Evolutionary conservation across 2,888 invertebrate species (phyloP).

Genomic region (Apotomis betuletana): DNA sequence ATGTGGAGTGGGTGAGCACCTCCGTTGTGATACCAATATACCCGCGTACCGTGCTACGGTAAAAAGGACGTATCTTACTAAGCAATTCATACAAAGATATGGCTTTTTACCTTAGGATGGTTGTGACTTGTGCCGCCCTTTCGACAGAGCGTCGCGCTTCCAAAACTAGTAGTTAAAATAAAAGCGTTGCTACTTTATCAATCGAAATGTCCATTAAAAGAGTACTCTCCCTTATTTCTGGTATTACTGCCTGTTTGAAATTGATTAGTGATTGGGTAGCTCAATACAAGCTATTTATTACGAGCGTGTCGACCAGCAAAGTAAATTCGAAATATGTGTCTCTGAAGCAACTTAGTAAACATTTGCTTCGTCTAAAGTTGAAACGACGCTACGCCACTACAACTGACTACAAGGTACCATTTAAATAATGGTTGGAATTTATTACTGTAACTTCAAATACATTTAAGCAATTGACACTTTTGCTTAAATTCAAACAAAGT

Average conservation of each 20-base stretch:
- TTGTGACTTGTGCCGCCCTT: neutral
- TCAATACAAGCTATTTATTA: no score
- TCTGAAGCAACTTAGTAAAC: no score
- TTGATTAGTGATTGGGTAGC: no score
- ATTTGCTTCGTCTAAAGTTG: neutral
- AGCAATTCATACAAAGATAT: no score
- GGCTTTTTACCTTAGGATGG: no score
- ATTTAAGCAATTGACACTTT: neutral
- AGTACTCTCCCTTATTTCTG: neutral
- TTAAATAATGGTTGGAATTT: neutral
- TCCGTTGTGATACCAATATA: conserved; percentile 28
- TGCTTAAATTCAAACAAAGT: neutral
- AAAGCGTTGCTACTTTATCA: neutral
- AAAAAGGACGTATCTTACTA: no score
- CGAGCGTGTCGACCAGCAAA: no score
- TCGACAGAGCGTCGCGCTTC: conserved; percentile 5
- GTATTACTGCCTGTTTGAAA: neutral
- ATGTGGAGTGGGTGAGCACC: conserved; percentile 48
- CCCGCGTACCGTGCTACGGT: neutral
- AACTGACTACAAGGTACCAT: neutral
- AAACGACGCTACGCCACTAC: neutral
- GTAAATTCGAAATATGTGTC: no score
- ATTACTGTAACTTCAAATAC: neutral
- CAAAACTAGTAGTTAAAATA: neutral
- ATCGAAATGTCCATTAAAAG: neutral